phyloP scores from a whole-genome alignment of 1,140 invertebrate genomes.

The Ceratina australensis region DNA sequence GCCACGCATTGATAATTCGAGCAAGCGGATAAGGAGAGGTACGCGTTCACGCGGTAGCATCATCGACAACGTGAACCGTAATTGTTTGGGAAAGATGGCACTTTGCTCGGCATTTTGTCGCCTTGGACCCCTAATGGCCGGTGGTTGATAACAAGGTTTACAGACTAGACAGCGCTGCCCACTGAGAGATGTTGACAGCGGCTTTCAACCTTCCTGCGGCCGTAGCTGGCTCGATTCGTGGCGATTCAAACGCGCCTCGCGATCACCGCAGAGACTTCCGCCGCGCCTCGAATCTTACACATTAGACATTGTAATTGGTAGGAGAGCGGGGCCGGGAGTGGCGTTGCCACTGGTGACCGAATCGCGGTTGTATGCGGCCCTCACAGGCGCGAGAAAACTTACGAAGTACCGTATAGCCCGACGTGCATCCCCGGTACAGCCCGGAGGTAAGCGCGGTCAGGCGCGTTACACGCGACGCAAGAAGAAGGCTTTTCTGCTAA shows the following conservation, averaged over 20 bases:
- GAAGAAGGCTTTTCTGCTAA: slow-evolving; percentile 76
- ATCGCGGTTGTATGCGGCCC: slow-evolving; percentile 17
- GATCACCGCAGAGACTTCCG: slow-evolving; percentile 50
- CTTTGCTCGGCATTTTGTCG: slow-evolving; percentile 79
- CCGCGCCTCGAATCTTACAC: not conserved
- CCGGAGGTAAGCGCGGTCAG: slow-evolving; percentile 72
- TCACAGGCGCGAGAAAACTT: slow-evolving; percentile 4
- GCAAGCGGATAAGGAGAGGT: slow-evolving; percentile 71
- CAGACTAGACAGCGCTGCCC: slow-evolving; percentile 72
- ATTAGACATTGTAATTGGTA: too few species aligned
- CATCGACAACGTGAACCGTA: slow-evolving; percentile 75
- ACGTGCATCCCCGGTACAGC: not conserved
- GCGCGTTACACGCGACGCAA: slow-evolving; percentile 72
- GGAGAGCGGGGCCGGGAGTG: too few species aligned
- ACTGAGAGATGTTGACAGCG: slow-evolving; percentile 80
- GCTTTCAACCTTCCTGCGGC: slow-evolving; percentile 76
- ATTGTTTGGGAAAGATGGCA: slow-evolving; percentile 80
- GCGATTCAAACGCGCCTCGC: slow-evolving; percentile 40
- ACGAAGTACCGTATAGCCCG: slow-evolving; percentile 31
- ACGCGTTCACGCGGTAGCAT: slow-evolving; percentile 68
- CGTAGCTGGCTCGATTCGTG: slow-evolving; percentile 58
- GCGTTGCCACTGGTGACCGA: slow-evolving; percentile 62
- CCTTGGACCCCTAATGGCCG: slow-evolving; percentile 79
- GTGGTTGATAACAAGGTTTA: slow-evolving; percentile 80
- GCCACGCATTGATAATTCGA: slow-evolving; percentile 56